A percentile compares a stretch with the other conserved stretches of the same genome.
Conservation (phyloP, 2,888 invertebrate species). For the Megamerina dolium region DNA sequence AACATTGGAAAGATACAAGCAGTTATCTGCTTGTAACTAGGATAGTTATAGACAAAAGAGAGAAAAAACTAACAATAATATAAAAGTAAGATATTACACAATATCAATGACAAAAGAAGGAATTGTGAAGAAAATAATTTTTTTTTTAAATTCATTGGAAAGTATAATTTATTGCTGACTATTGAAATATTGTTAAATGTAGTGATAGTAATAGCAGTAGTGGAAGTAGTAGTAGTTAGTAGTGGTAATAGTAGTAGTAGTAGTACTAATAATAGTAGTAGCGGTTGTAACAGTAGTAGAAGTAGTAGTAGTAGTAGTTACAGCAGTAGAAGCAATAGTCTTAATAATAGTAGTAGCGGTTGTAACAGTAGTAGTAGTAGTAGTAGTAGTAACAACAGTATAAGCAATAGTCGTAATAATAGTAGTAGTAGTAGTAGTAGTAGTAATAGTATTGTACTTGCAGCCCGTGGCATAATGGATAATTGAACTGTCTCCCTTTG, state of each 20-base stretch:
- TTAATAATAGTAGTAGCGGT: background rate
- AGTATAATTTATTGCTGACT: too few relatives aligned
- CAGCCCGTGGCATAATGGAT: too few relatives aligned
- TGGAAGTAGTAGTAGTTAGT: background rate
- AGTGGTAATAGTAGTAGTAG: conserved; percentile 1
- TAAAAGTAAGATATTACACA: too few relatives aligned
- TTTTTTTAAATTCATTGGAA: too few relatives aligned
- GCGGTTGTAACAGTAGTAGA: background rate
- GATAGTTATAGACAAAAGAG: too few relatives aligned
- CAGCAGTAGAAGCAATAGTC: background rate
- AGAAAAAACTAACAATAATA: too few relatives aligned
- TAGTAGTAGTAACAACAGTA: background rate
- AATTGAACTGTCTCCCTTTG: too few relatives aligned
- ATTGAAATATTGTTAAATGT: background rate
- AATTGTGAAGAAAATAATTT: too few relatives aligned
- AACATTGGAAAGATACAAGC: too few relatives aligned
- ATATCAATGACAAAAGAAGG: too few relatives aligned
- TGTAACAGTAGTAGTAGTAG: background rate
- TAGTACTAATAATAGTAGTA: conserved; percentile 2
- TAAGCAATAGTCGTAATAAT: background rate
- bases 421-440: conserved; percentile 3
- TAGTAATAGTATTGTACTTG: background rate
- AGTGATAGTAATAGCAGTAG: background rate
- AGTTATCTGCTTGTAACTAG: too few relatives aligned
- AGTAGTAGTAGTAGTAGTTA: conserved; percentile 1